A percentile compares a stretch with the other conserved stretches of the same genome.
phyloP scores from a whole-genome alignment of 2,113 vertebrate genomes.

The Cnemophilus loriae region DNA sequence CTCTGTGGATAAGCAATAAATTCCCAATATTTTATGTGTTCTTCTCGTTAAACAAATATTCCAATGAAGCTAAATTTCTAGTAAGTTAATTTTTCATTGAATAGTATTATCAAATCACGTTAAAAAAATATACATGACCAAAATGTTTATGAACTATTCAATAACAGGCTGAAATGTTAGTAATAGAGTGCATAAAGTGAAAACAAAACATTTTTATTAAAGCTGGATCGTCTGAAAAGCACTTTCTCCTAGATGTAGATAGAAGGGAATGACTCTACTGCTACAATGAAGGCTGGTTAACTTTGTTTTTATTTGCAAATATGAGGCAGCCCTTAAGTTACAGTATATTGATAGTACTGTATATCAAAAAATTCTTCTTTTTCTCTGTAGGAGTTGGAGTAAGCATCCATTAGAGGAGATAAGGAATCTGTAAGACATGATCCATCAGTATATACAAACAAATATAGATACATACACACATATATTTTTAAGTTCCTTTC shows the following conservation, averaged over 20 bases:
- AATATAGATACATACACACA: neutral
- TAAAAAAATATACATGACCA: neutral
- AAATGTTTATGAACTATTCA: neutral
- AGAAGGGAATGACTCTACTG: neutral
- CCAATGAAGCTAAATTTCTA: neutral
- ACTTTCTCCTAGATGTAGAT: neutral
- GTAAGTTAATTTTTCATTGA: neutral
- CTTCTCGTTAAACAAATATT: neutral
- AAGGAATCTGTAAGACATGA: neutral
- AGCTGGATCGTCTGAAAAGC: neutral
- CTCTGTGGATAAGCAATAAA: neutral
- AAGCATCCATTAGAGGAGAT: neutral
- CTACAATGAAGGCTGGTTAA: neutral
- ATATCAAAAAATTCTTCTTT: neutral
- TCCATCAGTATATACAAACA: neutral
- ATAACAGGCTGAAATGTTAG: neutral
- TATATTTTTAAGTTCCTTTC: neutral
- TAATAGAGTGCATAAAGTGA: neutral
- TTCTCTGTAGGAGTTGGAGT: neutral
- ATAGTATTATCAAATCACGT: neutral
- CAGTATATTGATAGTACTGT: neutral
- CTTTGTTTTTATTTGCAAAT: neutral
- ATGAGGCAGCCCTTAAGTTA: neutral
- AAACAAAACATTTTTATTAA: neutral
- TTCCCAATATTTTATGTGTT: neutral